Percentiles rank a stretch among this genome's conserved stretches.
Evolutionary conservation across 2,113 vertebrate genomes (phyloP).

Genomic region (Percopsis transmontana): DNA sequence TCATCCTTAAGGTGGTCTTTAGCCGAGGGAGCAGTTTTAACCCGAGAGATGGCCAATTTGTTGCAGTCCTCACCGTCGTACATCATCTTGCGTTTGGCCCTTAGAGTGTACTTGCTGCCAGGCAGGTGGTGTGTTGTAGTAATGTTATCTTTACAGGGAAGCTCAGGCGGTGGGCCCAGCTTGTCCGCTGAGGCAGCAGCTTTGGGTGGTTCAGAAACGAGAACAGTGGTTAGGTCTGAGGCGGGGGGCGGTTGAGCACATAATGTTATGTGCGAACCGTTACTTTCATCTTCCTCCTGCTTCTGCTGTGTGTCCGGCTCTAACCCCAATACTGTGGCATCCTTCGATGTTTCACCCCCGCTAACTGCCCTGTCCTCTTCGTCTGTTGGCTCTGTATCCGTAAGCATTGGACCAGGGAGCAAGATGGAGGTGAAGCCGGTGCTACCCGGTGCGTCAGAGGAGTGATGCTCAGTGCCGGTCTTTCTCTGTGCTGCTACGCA

Average conservation of each 20-base stretch:
- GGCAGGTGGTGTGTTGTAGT: slow-evolving; percentile 85
- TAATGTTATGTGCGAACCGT: slow-evolving; percentile 1
- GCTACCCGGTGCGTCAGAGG: slow-evolving; percentile 40
- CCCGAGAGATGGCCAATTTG: slow-evolving; percentile 74
- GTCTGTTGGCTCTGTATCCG: slow-evolving; percentile 36
- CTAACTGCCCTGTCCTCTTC: slow-evolving; percentile 6
- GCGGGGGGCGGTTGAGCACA: slow-evolving; percentile 2
- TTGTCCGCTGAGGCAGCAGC: slow-evolving; percentile 43
- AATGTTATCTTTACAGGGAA: slow-evolving; percentile 70
- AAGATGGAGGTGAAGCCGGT: slow-evolving; percentile 23
- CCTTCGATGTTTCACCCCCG: slow-evolving; percentile 10
- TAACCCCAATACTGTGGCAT: neutral
- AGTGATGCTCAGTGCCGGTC: slow-evolving; percentile 32
- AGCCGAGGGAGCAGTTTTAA: slow-evolving; percentile 80
- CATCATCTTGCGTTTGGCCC: slow-evolving; percentile 90
- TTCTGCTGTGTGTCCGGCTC: slow-evolving; percentile 17
- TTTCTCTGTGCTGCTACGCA: slow-evolving; percentile 70
- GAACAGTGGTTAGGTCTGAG: slow-evolving; percentile 22
- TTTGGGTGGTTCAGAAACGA: slow-evolving; percentile 47
- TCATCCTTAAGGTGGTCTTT: slow-evolving; percentile 62
- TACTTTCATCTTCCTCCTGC: slow-evolving; percentile 11
- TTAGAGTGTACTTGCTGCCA: slow-evolving; percentile 92
- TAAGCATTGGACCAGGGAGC: slow-evolving; percentile 25
- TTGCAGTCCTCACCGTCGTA: slow-evolving; percentile 88
- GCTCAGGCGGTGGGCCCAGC: slow-evolving; percentile 60